Evolutionary conservation across 2,888 invertebrate species (phyloP).

Genomic region (Vandiemenella viatica): DNA sequence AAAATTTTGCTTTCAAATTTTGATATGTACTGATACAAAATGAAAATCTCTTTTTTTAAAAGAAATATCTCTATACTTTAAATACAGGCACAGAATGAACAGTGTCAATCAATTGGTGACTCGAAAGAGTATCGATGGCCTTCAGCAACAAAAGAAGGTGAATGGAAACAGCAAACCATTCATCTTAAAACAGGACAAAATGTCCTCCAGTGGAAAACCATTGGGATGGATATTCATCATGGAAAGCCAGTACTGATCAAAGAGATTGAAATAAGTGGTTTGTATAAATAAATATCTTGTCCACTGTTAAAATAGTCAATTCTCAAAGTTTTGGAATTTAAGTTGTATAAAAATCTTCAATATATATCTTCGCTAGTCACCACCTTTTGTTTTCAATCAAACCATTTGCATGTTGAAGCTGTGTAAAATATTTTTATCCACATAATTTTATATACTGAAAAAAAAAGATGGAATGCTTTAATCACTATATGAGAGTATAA

Average conservation of each 20-base stretch:
- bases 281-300: conserved; percentile 5
- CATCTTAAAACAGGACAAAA: conserved; percentile 33
- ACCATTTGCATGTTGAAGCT: not conserved
- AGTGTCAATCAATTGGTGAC: conserved; percentile 31
- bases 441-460: not conserved
- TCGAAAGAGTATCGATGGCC: conserved; percentile 30
- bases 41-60: too few relatives aligned
- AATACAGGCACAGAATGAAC: conserved; percentile 33
- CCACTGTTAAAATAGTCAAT: too few relatives aligned
- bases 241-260: conserved; percentile 31
- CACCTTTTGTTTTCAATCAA: too few relatives aligned
- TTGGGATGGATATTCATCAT: conserved; percentile 27
- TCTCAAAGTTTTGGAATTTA: too few relatives aligned
- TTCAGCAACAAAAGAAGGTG: conserved; percentile 29
- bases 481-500: too few relatives aligned
- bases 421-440: not conserved
- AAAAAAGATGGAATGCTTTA: too few relatives aligned
- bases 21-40: too few relatives aligned
- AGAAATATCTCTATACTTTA: too few relatives aligned
- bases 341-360: too few relatives aligned
- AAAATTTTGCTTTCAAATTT: too few relatives aligned
- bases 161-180: conserved; percentile 29
- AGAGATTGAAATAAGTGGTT: conserved; percentile 28
- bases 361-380: too few relatives aligned
- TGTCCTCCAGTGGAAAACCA: conserved; percentile 36